Base-by-base conservation (phyloP, 2,113 vertebrate genomes). In the Ageneiosus marmoratus region DNA sequence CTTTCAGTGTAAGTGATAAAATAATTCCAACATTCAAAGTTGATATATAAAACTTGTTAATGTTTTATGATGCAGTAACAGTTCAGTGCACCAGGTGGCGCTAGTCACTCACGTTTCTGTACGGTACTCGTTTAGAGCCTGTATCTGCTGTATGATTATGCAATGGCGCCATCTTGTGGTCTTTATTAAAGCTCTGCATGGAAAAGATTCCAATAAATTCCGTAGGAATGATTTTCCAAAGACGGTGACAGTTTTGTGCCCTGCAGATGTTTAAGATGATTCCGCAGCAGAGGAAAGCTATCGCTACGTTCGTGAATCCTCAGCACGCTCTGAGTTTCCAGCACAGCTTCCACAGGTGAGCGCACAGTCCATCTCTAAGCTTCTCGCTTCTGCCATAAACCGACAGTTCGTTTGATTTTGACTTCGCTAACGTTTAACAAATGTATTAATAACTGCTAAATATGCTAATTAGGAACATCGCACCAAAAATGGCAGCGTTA, bases 321-420 rank as follows among this genome's bases (percentile, higher is more conserved):
- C 94, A 96, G 41, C 97, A 99, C 0, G 98, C 98, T 2, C 89
- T 93, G 27, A 96, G 95, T 22, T 99, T 99, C 89, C 97, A 99
- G 88, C 95, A 96, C 93, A 98, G 96, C 90, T 99, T 98, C 94
- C 96, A 99, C 93, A 97, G 97, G 98, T 99, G 44, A 73, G 69
- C n/a, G n/a, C 4, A 3, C 0, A 8, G 2, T 63, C 16, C 27
- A 29, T 6, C 60, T 2, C n/a, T 1, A 12, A 32, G 12, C 27
- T 29, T 63, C 11, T 63, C 12, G n/a, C n/a, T n/a, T n/a, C n/a
- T n/a, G n/a, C n/a, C n/a, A n/a, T n/a, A n/a, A n/a, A n/a, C n/a
- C n/a, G n/a, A n/a, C n/a, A n/a, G n/a, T n/a, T n/a, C n/a, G n/a
- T n/a, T n/a, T n/a, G n/a, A n/a, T n/a, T n/a, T 44, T 7, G 41